These are phyloP conservation scores for Ammodytes dubius DNA, from an alignment of 2,113 vertebrate species.

Conservation along the genomic window DNA sequence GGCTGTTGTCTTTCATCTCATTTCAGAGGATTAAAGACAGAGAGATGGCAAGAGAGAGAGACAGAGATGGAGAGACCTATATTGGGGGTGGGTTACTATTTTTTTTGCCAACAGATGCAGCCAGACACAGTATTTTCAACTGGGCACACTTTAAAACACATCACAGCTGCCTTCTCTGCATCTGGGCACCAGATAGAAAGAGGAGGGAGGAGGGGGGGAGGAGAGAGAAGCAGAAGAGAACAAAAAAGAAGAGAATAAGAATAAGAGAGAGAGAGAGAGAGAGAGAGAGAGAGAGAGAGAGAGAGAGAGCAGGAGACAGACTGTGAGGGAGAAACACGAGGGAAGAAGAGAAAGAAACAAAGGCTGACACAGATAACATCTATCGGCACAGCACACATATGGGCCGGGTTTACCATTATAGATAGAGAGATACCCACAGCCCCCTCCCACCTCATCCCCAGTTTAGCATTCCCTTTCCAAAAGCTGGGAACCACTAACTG, in stretches of 20 bases:
- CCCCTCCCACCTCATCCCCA: conserved; percentile 59
- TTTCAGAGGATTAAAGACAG: conserved; percentile 66
- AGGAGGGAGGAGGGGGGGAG: conserved; percentile 47
- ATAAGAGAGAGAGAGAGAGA: conserved; percentile 39
- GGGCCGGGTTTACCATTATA: conserved; percentile 68
- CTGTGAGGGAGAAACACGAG: conserved; percentile 56
- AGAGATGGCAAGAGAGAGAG: conserved; percentile 29
- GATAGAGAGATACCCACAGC: conserved; percentile 64
- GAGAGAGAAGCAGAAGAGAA: conserved; percentile 34
- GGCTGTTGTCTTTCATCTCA: conserved; percentile 69
- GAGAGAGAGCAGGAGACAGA: conserved; percentile 34
- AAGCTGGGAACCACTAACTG: conserved; percentile 76
- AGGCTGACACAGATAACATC: conserved; percentile 82
- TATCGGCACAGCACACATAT: conserved; percentile 70
- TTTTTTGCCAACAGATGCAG: conserved; percentile 69
- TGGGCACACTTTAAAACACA: conserved; percentile 73
- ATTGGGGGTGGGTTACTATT: conserved; percentile 68
- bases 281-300: conserved; percentile 32
- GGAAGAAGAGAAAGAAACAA: conserved; percentile 67
- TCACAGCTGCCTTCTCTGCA: conserved; percentile 75
- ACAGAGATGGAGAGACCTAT: conserved; percentile 61
- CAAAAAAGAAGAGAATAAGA: not conserved
- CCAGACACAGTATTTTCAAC: conserved; percentile 67
- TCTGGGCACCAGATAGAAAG: conserved; percentile 68
- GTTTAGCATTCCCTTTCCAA: conserved; percentile 69